phyloP scores from a whole-genome alignment of 1,140 invertebrate genomes.

The Bombyx mandarina region DNA sequence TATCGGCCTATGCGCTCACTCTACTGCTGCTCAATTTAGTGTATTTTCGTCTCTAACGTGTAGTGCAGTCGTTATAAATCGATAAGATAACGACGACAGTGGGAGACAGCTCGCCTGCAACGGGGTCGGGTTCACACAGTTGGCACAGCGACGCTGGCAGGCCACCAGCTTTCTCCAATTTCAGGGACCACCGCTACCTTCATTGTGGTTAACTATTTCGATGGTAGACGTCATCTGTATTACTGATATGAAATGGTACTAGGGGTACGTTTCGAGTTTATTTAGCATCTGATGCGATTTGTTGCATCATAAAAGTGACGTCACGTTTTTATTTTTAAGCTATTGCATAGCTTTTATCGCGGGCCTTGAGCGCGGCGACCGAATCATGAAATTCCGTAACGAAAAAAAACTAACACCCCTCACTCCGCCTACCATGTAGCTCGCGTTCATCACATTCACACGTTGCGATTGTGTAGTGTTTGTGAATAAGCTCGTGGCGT shows the following conservation, averaged over 20 bases:
- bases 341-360: too few relatives aligned
- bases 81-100: constrained; percentile 15
- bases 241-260: constrained; percentile 9
- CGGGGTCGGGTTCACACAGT: constrained; percentile 34
- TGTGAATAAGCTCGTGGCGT: too few relatives aligned
- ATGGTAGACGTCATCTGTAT: constrained; percentile 19
- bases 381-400: too few relatives aligned
- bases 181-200: constrained; percentile 15
- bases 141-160: constrained; percentile 46
- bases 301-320: constrained; percentile 2
- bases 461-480: too few relatives aligned
- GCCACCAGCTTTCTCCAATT: constrained; percentile 24
- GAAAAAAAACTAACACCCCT: too few relatives aligned
- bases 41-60: background rate
- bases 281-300: constrained; percentile 25
- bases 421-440: too few relatives aligned
- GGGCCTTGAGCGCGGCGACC: too few relatives aligned
- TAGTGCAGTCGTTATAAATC: constrained; percentile 11
- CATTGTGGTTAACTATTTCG: constrained; percentile 32
- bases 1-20: background rate
- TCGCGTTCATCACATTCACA: too few relatives aligned
- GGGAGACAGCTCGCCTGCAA: constrained; percentile 15
- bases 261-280: constrained; percentile 13
- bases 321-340: too few relatives aligned
- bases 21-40: too few relatives aligned